Evolutionary conservation across 2,113 vertebrate species (phyloP), one percentile per base, ranked within the genome.

Genomic region (Cryptotis parvus): DNA sequence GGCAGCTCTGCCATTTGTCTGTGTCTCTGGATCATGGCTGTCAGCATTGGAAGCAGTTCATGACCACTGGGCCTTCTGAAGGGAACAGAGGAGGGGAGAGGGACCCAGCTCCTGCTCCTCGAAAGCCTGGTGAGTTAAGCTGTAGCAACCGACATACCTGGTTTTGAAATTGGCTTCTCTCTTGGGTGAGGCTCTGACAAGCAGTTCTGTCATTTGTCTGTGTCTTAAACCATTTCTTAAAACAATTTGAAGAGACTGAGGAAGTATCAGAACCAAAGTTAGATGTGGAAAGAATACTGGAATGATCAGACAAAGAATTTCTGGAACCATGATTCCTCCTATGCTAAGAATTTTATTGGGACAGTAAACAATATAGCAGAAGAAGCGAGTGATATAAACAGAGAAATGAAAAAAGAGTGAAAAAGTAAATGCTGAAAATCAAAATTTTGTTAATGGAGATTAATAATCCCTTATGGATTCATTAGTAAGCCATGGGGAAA

Each of bases 351-450:
- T 35, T 79, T 63, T 89, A 58, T 31, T 65, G 18, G 84, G 87
- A 91, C 84, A 93, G 52, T 39, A 65, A 29, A 72, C 27, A 66
- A 66, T 31, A 81, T 70, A 35, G n/a, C 89, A 79, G 35, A 93
- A 84, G 35, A 68, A 43, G 55, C 31, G 22, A 15, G 8, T 39
- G 76, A 77, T 55, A 6, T 78, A 78, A 73, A 45, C 66, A 78
- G 27, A 78, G n/a, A 83, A 15, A 77, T 81, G 52, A 73, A 84
- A 74, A 66, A 69, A 78, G 58, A 68, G 55, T n/a, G 20, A 68
- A 69, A 61, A 66, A 63, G 55, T 22, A 83, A 79, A 84, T 84
- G 31, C 41, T 87, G 84, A 37, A 84, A 73, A 75, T 83, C 55
- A 72, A 86, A 90, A 82, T 27, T 29, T 63, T 61, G 73, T 2